Percentiles rank a stretch among this genome's conserved stretches.
These are phyloP conservation scores for Onychostoma macrolepis DNA, from an alignment of 2,113 vertebrate genomes.

Conservation along the genomic window DNA sequence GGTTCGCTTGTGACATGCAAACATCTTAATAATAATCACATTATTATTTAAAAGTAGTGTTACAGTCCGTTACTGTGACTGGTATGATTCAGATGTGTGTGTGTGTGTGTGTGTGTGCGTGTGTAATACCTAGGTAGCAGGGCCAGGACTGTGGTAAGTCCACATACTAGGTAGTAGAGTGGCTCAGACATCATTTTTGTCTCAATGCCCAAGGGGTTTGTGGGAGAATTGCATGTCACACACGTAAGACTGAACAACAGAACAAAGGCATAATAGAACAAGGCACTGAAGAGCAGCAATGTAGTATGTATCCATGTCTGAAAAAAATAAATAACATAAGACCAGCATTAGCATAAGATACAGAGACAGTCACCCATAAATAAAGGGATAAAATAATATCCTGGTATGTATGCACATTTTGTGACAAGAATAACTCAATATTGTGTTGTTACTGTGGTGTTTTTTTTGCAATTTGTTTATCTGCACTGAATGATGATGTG, in stretches of 20 bases:
- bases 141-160: constrained; percentile 80
- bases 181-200: constrained; percentile 80
- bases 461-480: background rate
- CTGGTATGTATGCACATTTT: background rate
- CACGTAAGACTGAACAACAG: constrained; percentile 80
- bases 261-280: constrained; percentile 81
- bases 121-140: constrained; percentile 84
- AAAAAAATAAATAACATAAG: constrained; percentile 30
- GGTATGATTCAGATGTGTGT: constrained; percentile 13
- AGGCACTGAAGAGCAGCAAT: constrained; percentile 76
- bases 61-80: background rate
- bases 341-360: background rate
- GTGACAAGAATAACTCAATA: background rate
- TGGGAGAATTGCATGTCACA: constrained; percentile 80
- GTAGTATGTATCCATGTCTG: constrained; percentile 87
- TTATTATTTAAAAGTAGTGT: background rate
- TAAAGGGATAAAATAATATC: background rate
- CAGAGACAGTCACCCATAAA: background rate
- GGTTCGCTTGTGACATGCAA: background rate
- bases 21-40: no score
- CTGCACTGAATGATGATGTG: background rate
- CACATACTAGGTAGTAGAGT: constrained; percentile 83
- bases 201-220: constrained; percentile 85
- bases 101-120: constrained; percentile 27
- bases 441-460: background rate